Evolutionary conservation across 2,113 vertebrate genomes (phyloP), one percentile per base, ranked within the genome.

Genomic region (Hippocampus guttulatus): DNA sequence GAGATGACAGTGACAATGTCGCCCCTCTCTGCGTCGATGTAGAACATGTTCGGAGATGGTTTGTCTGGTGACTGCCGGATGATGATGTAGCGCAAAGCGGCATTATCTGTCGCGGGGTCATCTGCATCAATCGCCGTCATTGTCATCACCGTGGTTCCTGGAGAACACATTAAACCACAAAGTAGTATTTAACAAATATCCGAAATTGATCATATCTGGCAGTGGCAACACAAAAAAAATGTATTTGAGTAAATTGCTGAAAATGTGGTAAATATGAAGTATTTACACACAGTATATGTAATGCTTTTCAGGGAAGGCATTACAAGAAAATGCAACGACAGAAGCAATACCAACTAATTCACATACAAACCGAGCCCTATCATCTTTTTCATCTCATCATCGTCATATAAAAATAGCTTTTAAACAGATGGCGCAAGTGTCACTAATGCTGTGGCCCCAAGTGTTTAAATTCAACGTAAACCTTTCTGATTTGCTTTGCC

Each of bases 41-140:
- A 95, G 93, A 99, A 99, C 97, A 99, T 98, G 89, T 96, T 97
- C 8, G 95, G 95, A 1, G 95, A 97, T 0, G 97, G 97, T 78
- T 95, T 96, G 88, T 94, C 94, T 5, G 97, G 97, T 0, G 94
- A 95, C 90, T 99, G 97, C 23, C 92, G 92, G 21, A 96, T 85
- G 76, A 99, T 99, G 81, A 93, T 96, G 81, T 99, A 99, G 4
- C 96, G 91, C 79, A 98, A 87, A 0, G 94, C 95, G 0, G 97
- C 97, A 1, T 98, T 99, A 64, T 98, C 95, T 0, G 97, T 98
- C 73, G 87, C 80, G 0, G 95, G 88, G 75, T 98, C 97, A 0
- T 98, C 97, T 0, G 95, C 97, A 0, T 99, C 97, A 0, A 95
- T 92, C 0, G 97, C 96, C 0, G 92, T 94, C 95, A 99, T 94